Percentiles rank a stretch among this genome's conserved stretches.
Conservation (phyloP, 2,888 invertebrate genomes). For the Noctua fimbriata region DNA sequence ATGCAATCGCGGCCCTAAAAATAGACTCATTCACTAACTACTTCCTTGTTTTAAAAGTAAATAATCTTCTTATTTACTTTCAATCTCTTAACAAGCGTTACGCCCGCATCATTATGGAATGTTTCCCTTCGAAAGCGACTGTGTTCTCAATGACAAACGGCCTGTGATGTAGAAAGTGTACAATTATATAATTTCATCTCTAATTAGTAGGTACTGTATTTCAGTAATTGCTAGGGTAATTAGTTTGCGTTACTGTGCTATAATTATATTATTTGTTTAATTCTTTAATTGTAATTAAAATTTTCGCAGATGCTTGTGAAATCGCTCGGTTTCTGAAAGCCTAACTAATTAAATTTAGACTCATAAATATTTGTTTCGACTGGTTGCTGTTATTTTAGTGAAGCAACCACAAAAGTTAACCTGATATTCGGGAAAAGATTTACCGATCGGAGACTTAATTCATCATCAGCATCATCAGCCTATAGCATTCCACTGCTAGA, state of each 20-base stretch:
- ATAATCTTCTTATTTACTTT: constrained; percentile 18
- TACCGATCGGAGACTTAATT: background rate
- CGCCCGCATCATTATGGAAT: constrained; percentile 16
- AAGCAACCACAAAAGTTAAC: background rate
- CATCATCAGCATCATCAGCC: too few relatives aligned
- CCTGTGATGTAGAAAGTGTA: constrained; percentile 55
- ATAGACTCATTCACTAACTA: background rate
- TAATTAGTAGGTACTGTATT: constrained; percentile 49
- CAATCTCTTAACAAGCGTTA: background rate
- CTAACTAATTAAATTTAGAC: background rate
- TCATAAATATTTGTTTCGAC: background rate
- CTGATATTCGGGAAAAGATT: background rate
- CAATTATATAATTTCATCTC: constrained; percentile 37
- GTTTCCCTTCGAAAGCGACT: constrained; percentile 37
- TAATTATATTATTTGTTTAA: background rate
- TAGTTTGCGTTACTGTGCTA: constrained; percentile 16
- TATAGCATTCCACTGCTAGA: too few relatives aligned
- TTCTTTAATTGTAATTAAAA: constrained; percentile 16
- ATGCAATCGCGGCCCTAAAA: background rate
- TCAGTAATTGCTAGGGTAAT: constrained; percentile 15
- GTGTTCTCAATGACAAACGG: constrained; percentile 38
- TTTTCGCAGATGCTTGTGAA: background rate
- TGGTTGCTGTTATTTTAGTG: background rate
- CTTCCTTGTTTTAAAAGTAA: constrained; percentile 12
- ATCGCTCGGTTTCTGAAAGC: background rate